Conservation (phyloP, 2,797 vertebrate genomes). For the Acanthornis magna region DNA sequence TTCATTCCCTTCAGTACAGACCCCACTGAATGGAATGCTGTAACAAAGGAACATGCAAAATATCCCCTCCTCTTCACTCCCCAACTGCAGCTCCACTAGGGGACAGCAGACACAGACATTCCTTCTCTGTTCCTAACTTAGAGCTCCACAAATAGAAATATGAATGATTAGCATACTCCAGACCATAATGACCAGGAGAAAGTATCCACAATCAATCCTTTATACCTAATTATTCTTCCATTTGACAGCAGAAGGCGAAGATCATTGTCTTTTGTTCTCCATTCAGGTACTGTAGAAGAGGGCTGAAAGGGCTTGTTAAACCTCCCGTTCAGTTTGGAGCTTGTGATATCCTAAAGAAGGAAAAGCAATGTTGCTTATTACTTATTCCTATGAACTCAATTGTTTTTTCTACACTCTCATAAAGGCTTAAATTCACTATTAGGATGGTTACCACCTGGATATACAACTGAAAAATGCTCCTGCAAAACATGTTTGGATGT, state of each 20-base stretch:
- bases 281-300: constrained; percentile 86
- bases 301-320: constrained; percentile 94
- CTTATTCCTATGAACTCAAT: background rate
- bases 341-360: constrained; percentile 79
- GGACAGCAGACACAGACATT: constrained; percentile 50
- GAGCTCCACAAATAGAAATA: background rate
- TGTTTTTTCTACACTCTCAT: background rate
- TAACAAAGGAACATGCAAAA: background rate
- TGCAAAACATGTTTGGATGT: background rate
- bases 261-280: constrained; percentile 84
- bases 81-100: background rate
- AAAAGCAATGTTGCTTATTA: constrained; percentile 36
- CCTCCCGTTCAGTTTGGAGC: constrained; percentile 86
- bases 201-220: background rate
- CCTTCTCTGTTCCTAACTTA: background rate
- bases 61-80: background rate
- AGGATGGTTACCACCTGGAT: background rate
- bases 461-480: background rate
- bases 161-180: background rate
- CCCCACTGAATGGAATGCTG: background rate
- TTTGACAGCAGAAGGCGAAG: constrained; percentile 91
- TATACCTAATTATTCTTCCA: constrained; percentile 92
- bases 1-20: background rate
- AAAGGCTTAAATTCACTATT: background rate
- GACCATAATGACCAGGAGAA: background rate